Conservation (phyloP, 1,140 invertebrate genomes). For the Cheumatopsyche charites region DNA sequence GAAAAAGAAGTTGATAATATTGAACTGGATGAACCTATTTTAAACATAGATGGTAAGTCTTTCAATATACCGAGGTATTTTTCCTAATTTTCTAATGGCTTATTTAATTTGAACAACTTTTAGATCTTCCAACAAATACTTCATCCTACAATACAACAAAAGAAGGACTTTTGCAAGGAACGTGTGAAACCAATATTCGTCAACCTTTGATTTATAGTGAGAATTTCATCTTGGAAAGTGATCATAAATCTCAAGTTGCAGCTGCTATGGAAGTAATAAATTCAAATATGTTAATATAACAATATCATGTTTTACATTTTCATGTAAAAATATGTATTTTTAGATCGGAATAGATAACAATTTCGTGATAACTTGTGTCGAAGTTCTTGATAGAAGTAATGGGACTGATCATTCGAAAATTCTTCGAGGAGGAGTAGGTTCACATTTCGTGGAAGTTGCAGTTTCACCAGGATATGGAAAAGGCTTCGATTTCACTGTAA, state of each 20-base stretch:
- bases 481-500: slow-evolving; percentile 44
- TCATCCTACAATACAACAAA: background rate
- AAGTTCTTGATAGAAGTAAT: slow-evolving; percentile 33
- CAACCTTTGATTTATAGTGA: slow-evolving; percentile 40
- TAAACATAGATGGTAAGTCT: background rate
- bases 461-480: slow-evolving; percentile 37
- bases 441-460: slow-evolving; percentile 29
- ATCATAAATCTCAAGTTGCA: slow-evolving; percentile 41
- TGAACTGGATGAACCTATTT: background rate
- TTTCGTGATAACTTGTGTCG: slow-evolving; percentile 41
- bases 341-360: slow-evolving; percentile 33
- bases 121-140: background rate
- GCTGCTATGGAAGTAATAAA: slow-evolving; percentile 36
- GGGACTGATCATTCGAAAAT: slow-evolving; percentile 26
- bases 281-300: background rate
- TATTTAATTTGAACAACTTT: background rate
- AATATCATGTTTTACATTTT: background rate
- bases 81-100: background rate
- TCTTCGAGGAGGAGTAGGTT: slow-evolving; percentile 36
- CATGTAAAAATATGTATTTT: background rate
- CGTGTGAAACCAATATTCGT: slow-evolving; percentile 20
- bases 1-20: slow-evolving; percentile 3
- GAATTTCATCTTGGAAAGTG: slow-evolving; percentile 46
- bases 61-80: background rate
- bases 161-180: slow-evolving; percentile 21